Evolutionary conservation across 2,797 vertebrate genomes (phyloP), one percentile per base, ranked within the genome.

Genomic region (Crypturellus tataupa): DNA sequence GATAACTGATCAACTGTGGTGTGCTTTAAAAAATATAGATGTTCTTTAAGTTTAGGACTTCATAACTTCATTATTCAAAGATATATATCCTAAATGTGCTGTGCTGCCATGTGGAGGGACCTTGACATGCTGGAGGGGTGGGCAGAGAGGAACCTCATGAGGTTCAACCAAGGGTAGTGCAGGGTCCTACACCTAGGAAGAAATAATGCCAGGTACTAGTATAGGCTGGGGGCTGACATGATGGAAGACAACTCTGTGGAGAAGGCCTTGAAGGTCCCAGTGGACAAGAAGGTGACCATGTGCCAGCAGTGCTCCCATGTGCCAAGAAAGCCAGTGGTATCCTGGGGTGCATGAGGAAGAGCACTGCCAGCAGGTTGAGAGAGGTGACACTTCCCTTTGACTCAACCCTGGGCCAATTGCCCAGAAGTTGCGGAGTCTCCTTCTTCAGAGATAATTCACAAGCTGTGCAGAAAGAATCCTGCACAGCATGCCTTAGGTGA

Each of bases 11-110:
- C 67, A 93, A 67, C 83, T 64, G 60, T 53, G 29, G 46, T 70
- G 68, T 75, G 56, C 75, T 90, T 96, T 70, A 95, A 89, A 88
- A 93, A 92, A 87, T 47, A 35, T 40, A 84, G 93, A 85, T n/a
- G 24, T 82, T 84, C 64, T 77, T 24, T 71, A 73, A 82, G 86
- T 89, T 89, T 85, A 33, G 78, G 71, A 60, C 64, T 93, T 71
- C 78, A 18, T 87, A 85, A 77, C 75, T 93, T 93, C 20, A 60
- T 87, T 94, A 88, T 60, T 92, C 60, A 67, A 69, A 70, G 80
- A 69, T 63, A 85, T 91, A 39, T 25, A 81, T 67, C 47, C 75
- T 94, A 94, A 93, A 80, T 71, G 46, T 47, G 53, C 53, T 55
- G 16, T 55, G 53, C 29, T 55, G 29, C 53, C 53, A 55, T 31